These are phyloP conservation scores for Lophotriccus pileatus DNA, from an alignment of 2,797 vertebrate genomes.

Conservation along the genomic window DNA sequence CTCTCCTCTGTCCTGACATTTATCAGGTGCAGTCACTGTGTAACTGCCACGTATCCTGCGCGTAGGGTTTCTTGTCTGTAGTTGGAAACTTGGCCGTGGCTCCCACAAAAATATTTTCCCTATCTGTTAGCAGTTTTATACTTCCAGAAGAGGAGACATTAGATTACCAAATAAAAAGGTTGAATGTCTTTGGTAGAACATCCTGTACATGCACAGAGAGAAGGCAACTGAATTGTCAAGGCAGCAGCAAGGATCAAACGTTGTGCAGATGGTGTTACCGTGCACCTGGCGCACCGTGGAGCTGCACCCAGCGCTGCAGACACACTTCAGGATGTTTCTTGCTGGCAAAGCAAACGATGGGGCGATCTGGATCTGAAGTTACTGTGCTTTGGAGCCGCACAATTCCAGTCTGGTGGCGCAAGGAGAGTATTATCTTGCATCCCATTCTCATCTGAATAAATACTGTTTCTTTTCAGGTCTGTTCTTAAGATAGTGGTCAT, in stretches of 20 bases:
- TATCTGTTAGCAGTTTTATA: not conserved
- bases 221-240: not conserved
- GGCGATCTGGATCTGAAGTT: not conserved
- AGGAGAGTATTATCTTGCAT: not conserved
- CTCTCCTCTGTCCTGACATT: not conserved
- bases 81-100: not conserved
- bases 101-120: not conserved
- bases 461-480: not conserved
- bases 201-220: not conserved
- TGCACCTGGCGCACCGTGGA: not conserved
- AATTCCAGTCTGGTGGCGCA: not conserved
- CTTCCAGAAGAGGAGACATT: not conserved
- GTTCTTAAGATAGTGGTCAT: not conserved
- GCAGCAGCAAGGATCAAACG: not conserved
- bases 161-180: not conserved
- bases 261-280: not conserved
- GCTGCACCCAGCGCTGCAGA: not conserved
- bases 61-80: not conserved
- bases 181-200: not conserved
- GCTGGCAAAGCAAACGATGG: not conserved
- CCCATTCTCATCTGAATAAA: not conserved
- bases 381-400: not conserved
- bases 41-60: not conserved
- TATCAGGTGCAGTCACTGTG: not conserved
- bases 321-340: not conserved